Conservation (phyloP, 1,140 invertebrate species). For the Macrocentrus cingulum region DNA sequence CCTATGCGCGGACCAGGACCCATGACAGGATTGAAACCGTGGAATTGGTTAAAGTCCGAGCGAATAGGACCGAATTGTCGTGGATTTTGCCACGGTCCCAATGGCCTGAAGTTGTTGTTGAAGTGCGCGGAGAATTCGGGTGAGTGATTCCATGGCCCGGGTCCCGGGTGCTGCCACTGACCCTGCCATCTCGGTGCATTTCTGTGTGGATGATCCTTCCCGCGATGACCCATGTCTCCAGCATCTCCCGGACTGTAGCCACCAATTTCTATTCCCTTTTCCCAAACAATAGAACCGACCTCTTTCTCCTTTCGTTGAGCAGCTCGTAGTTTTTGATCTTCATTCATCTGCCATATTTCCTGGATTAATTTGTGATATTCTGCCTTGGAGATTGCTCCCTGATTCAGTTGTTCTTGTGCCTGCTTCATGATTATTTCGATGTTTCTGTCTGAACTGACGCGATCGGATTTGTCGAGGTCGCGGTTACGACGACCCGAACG, state of each 20-base stretch:
- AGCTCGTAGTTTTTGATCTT: constrained; percentile 75
- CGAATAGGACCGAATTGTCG: constrained; percentile 49
- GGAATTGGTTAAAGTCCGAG: constrained; percentile 50
- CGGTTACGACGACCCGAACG: constrained; percentile 46
- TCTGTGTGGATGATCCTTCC: constrained; percentile 36
- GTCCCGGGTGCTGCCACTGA: constrained; percentile 50
- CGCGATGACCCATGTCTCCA: constrained; percentile 18
- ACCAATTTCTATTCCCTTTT: constrained; percentile 43
- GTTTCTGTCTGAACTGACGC: constrained; percentile 61
- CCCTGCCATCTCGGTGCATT: constrained; percentile 52
- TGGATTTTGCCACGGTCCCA: constrained; percentile 54
- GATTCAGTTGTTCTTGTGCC: constrained; percentile 77
- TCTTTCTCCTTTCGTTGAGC: constrained; percentile 69
- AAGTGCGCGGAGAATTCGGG: constrained; percentile 45
- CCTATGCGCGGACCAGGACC: constrained; percentile 43
- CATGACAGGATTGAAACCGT: constrained; percentile 48
- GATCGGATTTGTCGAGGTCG: constrained; percentile 48
- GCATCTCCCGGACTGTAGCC: constrained; percentile 32
- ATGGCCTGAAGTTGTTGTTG: constrained; percentile 44
- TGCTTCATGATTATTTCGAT: constrained; percentile 79
- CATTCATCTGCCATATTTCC: constrained; percentile 76
- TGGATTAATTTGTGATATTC: constrained; percentile 80
- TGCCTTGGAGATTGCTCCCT: constrained; percentile 74
- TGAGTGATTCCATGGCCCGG: constrained; percentile 48
- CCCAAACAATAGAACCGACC: constrained; percentile 46